A percentile compares a stretch with the other conserved stretches of the same genome.
These are phyloP conservation scores for Cyprichromis sp. DNA, from an alignment of 2,113 vertebrate species.

Conservation along the genomic window DNA sequence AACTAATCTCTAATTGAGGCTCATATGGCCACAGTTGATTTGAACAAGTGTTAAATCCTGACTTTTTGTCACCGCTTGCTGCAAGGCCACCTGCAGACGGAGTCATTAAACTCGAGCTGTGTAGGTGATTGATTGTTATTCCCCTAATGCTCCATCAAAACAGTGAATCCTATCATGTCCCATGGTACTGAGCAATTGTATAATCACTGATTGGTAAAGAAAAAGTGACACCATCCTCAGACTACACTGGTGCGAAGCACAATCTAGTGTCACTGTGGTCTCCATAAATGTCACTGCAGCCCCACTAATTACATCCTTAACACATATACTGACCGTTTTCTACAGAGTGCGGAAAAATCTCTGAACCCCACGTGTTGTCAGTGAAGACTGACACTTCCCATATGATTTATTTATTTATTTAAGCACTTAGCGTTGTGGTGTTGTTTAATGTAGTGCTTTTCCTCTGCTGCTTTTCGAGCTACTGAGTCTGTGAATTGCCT, in stretches of 20 bases:
- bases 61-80: background rate
- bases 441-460: background rate
- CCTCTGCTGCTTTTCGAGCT: background rate
- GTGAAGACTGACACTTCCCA: background rate
- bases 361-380: background rate
- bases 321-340: background rate
- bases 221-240: background rate
- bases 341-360: background rate
- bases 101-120: background rate
- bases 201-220: slow-evolving; percentile 19
- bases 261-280: background rate
- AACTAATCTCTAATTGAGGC: background rate
- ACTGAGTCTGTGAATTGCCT: background rate
- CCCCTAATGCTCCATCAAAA: background rate
- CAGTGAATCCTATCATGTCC: background rate
- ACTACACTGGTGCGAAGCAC: background rate
- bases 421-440: background rate
- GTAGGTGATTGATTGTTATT: slow-evolving; percentile 1
- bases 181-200: background rate
- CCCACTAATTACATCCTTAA: slow-evolving; percentile 2
- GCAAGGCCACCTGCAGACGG: background rate
- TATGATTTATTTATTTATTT: background rate
- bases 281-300: background rate
- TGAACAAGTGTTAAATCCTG: background rate
- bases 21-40: background rate